Base-by-base conservation (phyloP, 2,113 vertebrate genomes). In the Suricata suricatta region DNA sequence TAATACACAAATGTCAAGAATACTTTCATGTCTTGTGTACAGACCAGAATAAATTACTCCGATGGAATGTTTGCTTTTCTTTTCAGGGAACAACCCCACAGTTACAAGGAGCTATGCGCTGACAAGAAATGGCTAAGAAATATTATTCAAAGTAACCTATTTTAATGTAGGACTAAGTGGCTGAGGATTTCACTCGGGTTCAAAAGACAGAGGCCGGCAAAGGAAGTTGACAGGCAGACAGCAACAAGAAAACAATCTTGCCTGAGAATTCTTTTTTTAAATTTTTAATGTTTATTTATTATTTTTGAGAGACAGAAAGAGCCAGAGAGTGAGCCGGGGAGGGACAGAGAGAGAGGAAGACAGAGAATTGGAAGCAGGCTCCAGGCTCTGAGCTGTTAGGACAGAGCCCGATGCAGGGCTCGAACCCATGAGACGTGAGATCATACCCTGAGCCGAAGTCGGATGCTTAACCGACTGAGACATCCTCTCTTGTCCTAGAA, bases 1-100 rank as follows among this genome's bases (percentile, higher is more conserved):
- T 90, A 96, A 98, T 95, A 94, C 41, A 86, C 94, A 19, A 95
- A 96, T 88, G 92, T 97, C 96, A 97, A 90, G 69, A 93, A 91
- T 77, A 84, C 41, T 91, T 97, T 96, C 88, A 66, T 41, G 81
- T 90, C 14, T 97, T 97, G 88, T 93, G 9, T 90, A 94, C 88
- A 96, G 92, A 95, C 84, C 44, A 35, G 76, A 89, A 82, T 90
- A 88, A 96, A 95, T 97, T 96, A 96, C 66, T 96, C 64, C 25
- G 1, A 41, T 92, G 60, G 74, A 33, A 54, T 97, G 96, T 96
- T 97, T 94, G 88, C 87, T 97, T 96, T 97, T 81, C 11, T 97
- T 96, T 95, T 76, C 63, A 93, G 80, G 74, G 80, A 94, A 97
- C 44, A 96, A 50, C 91, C 96, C 87, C 82, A 2, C 13, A 95